Percentiles rank a stretch among this genome's conserved stretches.
phyloP scores from a whole-genome alignment of 1,140 invertebrate genomes.

The Drosophila bocki region DNA sequence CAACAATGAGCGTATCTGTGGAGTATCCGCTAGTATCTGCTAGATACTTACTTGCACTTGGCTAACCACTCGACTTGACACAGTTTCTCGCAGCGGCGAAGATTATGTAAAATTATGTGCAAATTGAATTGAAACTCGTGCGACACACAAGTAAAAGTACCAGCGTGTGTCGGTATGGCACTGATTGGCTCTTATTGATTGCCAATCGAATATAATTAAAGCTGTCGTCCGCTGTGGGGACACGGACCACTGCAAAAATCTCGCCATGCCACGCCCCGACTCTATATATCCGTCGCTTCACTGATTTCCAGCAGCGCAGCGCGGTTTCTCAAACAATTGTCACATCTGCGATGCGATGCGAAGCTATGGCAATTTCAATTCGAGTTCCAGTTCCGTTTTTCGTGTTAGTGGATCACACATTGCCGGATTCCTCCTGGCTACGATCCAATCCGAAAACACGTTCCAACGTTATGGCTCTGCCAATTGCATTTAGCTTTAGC shows the following conservation, averaged over 20 bases:
- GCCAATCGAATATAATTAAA: conserved; percentile 79
- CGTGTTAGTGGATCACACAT: conserved; percentile 50
- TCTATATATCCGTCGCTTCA: conserved; percentile 35
- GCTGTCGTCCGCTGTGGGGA: conserved; percentile 51
- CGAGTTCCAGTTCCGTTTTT: conserved; percentile 24
- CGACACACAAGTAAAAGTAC: conserved; percentile 59
- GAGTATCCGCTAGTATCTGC: conserved; percentile 35
- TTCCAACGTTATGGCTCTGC: conserved; percentile 59
- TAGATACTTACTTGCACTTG: conserved; percentile 29
- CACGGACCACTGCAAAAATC: conserved; percentile 65
- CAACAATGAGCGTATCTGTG: conserved; percentile 56
- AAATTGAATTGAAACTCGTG: conserved; percentile 50
- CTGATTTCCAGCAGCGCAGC: conserved; percentile 31
- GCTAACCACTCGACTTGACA: conserved; percentile 38
- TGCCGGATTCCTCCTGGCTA: conserved; percentile 6
- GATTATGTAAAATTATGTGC: conserved; percentile 55
- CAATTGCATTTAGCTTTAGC: conserved; percentile 60
- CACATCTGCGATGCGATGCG: conserved; percentile 34
- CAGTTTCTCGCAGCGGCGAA: conserved; percentile 38
- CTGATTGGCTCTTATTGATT: conserved; percentile 79
- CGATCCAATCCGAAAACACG: conserved; percentile 40
- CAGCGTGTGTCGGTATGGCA: conserved; percentile 31
- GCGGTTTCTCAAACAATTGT: conserved; percentile 53
- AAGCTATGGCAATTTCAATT: conserved; percentile 22
- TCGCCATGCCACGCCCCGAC: conserved; percentile 33